Base-by-base conservation (phyloP, 1,140 invertebrate genomes). In the Leptinotarsa defecta region DNA sequence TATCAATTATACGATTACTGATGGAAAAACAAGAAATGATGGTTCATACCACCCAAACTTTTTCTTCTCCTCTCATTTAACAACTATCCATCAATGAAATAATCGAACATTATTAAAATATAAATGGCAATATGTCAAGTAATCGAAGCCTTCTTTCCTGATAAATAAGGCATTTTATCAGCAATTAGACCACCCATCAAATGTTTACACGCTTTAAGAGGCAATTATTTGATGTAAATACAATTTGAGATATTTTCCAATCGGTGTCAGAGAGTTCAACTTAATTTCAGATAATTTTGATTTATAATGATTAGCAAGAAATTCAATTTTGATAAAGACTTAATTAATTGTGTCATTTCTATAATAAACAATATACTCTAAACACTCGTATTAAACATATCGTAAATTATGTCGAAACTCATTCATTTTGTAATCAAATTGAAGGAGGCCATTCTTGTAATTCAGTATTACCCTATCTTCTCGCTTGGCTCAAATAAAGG, bases 241-340 rank as follows among this genome's bases (percentile, higher is more conserved):
- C 57, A 57, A 68, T 74, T 74, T 24, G 24, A 52, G 61, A 68
- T 74, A 6, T 74, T 74, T 68, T 74, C 62, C 61, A 74, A 68
- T 68, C 62, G 49, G 49, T 74, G 73, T 74, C 73, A 74, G 27
- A n/a, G 48, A 68, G 73, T 67, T 74, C 73, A 74, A 68, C 34
- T 68, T 74, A 74, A 74, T 74, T 74, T 68, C 48, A 74, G 73
- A 74, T 74, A 74, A 74, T 52, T 74, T 3, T 74, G 65, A 74
- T 74, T 74, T 74, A 74, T 74, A 19, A 68, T 52, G 34, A 74
- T 74, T 74, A 57, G 43, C 17, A 20, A 34, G 22, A n/a, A 43
- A 43, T 73, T 73, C 64, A 19, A 70, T 70, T 13, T 8, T 19
- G 70, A 72, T 72, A 72, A 43, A 61, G 24, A 24, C 70, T 61